phyloP scores from a whole-genome alignment of 2,797 vertebrate species.

The Salarias fasciatus region DNA sequence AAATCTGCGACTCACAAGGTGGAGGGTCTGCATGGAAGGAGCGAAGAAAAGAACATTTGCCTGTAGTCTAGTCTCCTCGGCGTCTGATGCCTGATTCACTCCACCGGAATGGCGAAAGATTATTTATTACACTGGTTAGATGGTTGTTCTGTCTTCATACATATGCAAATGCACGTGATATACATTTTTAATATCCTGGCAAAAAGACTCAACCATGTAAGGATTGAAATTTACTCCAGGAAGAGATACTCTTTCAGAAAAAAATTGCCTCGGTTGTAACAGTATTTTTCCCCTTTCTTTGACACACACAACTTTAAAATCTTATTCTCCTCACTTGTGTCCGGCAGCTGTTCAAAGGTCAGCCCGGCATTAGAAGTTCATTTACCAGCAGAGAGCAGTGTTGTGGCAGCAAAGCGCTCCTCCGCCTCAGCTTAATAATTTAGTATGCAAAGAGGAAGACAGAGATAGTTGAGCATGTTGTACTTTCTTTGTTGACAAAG shows the following conservation, averaged over 20 bases:
- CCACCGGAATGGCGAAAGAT: neutral
- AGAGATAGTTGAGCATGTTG: conserved; percentile 53
- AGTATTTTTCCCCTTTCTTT: neutral
- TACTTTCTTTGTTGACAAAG: conserved; percentile 61
- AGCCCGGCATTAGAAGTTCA: conserved; percentile 28
- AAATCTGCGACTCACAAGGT: conserved; percentile 35
- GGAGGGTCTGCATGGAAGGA: conserved; percentile 19
- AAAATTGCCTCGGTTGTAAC: no score
- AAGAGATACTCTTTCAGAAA: neutral
- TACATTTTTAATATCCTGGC: conserved; percentile 6
- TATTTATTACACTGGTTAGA: neutral
- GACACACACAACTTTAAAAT: neutral
- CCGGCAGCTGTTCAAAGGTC: conserved; percentile 46
- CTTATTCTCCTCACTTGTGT: conserved; percentile 6
- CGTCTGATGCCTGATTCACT: neutral
- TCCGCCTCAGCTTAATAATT: conserved; percentile 41
- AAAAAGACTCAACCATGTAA: neutral
- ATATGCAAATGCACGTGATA: conserved; percentile 23
- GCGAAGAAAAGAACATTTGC: conserved; percentile 20
- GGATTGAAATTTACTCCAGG: conserved; percentile 8
- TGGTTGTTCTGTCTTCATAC: conserved; percentile 23
- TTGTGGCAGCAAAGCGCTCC: conserved; percentile 75
- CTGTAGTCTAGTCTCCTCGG: conserved; percentile 8
- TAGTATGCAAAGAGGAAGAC: conserved; percentile 65
- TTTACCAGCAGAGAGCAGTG: conserved; percentile 84